Evolutionary conservation across 1,140 invertebrate genomes (phyloP).

Genomic region (Meloidogyne chitwoodi): DNA sequence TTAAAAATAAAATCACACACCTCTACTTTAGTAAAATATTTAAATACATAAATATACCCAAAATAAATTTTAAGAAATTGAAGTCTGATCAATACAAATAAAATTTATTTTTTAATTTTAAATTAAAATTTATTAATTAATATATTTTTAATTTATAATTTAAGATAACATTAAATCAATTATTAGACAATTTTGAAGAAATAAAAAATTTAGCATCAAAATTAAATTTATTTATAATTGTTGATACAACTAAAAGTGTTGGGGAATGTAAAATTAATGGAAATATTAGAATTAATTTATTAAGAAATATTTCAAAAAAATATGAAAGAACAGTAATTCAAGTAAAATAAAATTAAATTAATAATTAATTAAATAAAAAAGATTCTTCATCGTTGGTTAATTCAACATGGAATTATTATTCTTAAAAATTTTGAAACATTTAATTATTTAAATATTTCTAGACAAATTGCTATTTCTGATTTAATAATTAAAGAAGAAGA

Average conservation of each 20-base stretch:
- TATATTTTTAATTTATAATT: not conserved
- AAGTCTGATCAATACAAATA: not conserved
- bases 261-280: not conserved
- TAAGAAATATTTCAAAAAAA: not conserved
- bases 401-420: not conserved
- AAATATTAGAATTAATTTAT: not conserved
- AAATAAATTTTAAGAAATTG: no score
- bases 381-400: conserved; percentile 1
- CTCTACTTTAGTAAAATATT: no score
- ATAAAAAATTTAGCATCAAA: not conserved
- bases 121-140: not conserved
- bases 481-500: not conserved
- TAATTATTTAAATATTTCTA: not conserved
- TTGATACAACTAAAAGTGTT: not conserved
- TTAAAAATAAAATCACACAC: no score
- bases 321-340: not conserved
- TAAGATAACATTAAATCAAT: not conserved
- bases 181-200: not conserved
- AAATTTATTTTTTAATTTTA: not conserved
- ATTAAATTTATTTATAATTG: not conserved
- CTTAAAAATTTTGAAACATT: not conserved
- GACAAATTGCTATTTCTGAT: not conserved
- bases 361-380: not conserved
- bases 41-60: no score
- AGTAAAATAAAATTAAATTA: not conserved